A percentile compares a stretch with the other conserved stretches of the same genome.
Evolutionary conservation across 2,113 vertebrate species (phyloP).

Genomic region (Zosterops japonicus): DNA sequence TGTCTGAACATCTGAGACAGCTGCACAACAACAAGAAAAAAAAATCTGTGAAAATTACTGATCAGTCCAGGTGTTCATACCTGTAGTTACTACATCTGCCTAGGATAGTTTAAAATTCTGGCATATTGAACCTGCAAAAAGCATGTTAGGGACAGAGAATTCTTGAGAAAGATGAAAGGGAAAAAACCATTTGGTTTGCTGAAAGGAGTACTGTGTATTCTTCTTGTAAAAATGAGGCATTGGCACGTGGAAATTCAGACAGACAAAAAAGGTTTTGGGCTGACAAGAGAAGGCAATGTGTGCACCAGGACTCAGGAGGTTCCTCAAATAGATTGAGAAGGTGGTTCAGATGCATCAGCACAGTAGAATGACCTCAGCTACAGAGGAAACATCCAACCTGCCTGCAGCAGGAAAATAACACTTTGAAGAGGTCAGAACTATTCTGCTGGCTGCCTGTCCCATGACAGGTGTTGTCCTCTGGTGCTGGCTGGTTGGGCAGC

Average conservation of each 20-base stretch:
- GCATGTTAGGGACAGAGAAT: background rate
- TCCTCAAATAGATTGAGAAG: background rate
- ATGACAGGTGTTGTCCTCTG: background rate
- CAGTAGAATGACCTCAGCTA: background rate
- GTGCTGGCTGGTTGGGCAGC: background rate
- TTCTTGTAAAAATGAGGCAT: background rate
- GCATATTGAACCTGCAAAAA: background rate
- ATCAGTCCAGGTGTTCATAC: background rate
- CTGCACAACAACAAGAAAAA: background rate
- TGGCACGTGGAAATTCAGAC: rapidly evolving
- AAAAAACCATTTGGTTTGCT: background rate
- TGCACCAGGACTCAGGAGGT: background rate
- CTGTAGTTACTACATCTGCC: background rate
- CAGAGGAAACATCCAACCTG: background rate
- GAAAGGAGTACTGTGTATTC: background rate
- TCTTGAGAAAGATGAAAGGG: background rate
- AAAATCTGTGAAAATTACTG: background rate
- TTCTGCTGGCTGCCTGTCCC: background rate
- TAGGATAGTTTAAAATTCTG: background rate
- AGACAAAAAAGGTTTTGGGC: background rate
- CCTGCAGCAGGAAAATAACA: background rate
- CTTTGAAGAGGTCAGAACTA: background rate
- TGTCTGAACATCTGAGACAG: background rate
- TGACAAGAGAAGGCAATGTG: background rate
- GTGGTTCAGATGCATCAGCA: background rate